These are phyloP conservation scores for Meriones psammophilus DNA, from an alignment of 2,797 vertebrate genomes.

Conservation along the genomic window DNA sequence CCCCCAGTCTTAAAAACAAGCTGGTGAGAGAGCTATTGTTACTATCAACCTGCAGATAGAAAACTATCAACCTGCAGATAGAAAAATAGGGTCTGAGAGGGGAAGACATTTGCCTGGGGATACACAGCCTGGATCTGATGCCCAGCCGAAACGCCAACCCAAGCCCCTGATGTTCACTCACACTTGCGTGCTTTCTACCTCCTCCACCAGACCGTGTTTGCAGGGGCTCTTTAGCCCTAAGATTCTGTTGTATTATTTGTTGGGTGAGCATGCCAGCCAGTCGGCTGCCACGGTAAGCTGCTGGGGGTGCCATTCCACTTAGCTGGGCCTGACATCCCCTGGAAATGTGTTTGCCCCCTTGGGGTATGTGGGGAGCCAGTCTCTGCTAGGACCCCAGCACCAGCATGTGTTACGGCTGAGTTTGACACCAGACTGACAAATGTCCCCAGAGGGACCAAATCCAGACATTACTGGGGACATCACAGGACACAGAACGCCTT, in stretches of 20 bases:
- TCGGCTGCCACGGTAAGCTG: not conserved
- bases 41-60: not conserved
- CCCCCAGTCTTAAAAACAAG: conserved; percentile 48
- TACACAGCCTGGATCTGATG: conserved; percentile 47
- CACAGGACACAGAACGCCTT: not conserved
- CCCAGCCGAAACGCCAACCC: not conserved
- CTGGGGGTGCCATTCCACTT: accelerated
- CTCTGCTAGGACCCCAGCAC: not conserved
- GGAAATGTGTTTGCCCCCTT: not conserved
- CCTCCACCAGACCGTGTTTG: not conserved
- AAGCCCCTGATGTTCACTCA: not conserved
- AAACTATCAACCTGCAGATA: not conserved
- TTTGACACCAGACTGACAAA: not conserved
- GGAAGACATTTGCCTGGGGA: not conserved
- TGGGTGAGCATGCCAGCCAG: not conserved
- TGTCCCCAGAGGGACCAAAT: not conserved
- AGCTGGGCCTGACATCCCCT: accelerated
- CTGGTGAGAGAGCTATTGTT: not conserved
- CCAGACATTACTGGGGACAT: not conserved
- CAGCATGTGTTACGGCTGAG: not conserved
- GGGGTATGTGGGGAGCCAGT: not conserved
- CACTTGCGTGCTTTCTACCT: accelerated
- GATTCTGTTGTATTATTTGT: not conserved
- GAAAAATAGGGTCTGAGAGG: conserved; percentile 39
- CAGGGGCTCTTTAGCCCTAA: not conserved